A percentile compares a stretch with the other conserved stretches of the same genome.
phyloP scores from a whole-genome alignment of 2,888 invertebrate genomes.

The Exephanes ischioxanthus region DNA sequence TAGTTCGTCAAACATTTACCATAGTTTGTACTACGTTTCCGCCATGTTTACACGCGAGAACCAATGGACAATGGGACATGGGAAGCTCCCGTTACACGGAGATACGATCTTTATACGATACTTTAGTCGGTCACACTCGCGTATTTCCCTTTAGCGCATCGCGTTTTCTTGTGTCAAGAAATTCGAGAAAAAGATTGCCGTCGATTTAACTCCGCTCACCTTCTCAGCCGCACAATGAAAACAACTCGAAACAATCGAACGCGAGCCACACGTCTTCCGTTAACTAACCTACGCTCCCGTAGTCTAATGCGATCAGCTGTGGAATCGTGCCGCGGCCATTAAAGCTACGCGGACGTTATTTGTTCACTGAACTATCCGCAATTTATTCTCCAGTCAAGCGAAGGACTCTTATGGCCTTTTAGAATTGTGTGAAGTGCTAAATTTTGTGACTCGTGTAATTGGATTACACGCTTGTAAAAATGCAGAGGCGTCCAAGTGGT shows the following conservation, averaged over 20 bases:
- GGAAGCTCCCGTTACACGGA: too few species aligned
- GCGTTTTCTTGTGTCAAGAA: too few species aligned
- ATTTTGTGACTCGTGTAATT: not conserved
- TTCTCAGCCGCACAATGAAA: too few species aligned
- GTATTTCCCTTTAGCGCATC: too few species aligned
- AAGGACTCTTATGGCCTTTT: not conserved
- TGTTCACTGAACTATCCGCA: not conserved
- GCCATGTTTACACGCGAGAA: not conserved
- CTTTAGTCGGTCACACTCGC: too few species aligned
- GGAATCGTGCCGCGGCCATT: not conserved
- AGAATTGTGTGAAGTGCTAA: not conserved
- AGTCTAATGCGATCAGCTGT: not conserved
- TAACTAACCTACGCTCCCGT: not conserved
- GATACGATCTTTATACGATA: too few species aligned
- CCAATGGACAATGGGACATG: too few species aligned
- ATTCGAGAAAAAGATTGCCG: too few species aligned
- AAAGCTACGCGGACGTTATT: not conserved
- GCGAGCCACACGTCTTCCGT: not conserved
- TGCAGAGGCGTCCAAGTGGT: not conserved
- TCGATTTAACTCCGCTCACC: too few species aligned
- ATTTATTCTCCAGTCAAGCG: not conserved
- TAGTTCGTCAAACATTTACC: too few species aligned
- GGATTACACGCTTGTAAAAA: slow-evolving; percentile 1
- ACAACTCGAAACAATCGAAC: not conserved
- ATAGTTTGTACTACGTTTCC: not conserved